Base-by-base conservation (phyloP, 1,140 invertebrate genomes). In the Zaprionus africanus region DNA sequence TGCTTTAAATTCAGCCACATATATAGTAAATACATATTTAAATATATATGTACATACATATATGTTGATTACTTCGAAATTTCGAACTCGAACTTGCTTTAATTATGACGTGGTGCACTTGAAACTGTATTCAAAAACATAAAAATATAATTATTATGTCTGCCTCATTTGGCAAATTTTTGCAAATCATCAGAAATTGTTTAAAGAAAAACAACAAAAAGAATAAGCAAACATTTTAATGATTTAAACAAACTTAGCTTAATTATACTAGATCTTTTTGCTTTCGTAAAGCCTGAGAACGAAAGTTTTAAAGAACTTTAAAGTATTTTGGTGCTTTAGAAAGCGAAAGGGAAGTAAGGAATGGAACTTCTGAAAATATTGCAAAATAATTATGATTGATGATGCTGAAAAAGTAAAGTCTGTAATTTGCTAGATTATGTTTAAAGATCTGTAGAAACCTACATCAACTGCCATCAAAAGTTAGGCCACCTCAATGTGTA, bases 31-130 rank as follows among this genome's bases (percentile, higher is more conserved):
- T 0, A 41, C n/a, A n/a, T 5, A 2, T 41, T 4, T 15, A 41
- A n/a, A 9, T 17, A 43, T 46, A 17, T 17, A 2, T 41, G 1
- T 15, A 41, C 6, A 9, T 17, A 43, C 17, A 17, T 17, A 17
- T 17, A 46, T 17, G n/a, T 46, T 19, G 19, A 24, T 46, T 6
- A 22, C 46, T 22, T 49, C 0, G 6, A 19, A 49, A 19, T 26
- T 5, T 31, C 41, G n/a, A n/a, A n/a, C 2, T 1, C 41, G 11
- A 19, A 11, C 22, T 68, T 13, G 24, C 9, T 41, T 34, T 65
- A 49, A 60, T 43, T 56, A 61, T 68, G 49, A 73, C 26, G 26
- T 68, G 5, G 36, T 57, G 28, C 53, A 54, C 62, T 62, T 70
- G 49, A 70, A 63, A 26, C 19, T 22, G n/a, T 17, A 22, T 63